Evolutionary conservation across 2,888 invertebrate species (phyloP).

Genomic region (Pyralis farinalis): DNA sequence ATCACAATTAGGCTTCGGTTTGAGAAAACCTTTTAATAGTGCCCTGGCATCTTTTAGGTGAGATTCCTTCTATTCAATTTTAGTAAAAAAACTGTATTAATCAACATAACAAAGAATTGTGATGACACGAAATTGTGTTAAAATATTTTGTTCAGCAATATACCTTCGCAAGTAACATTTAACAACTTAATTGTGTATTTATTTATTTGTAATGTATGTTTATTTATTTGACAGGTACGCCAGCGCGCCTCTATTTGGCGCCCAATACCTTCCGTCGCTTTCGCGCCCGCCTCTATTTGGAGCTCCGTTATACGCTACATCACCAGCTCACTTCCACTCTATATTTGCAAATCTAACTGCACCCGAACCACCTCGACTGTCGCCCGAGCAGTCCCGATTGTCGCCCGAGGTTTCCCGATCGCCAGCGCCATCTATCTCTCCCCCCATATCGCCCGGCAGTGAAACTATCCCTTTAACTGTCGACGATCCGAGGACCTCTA

Average conservation of each 20-base stretch:
- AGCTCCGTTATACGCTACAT: slow-evolving; percentile 66
- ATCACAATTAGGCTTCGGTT: slow-evolving; percentile 86
- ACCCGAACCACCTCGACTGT: slow-evolving; percentile 60
- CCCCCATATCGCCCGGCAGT: slow-evolving; percentile 75
- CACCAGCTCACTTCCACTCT: slow-evolving; percentile 89
- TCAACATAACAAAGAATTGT: no score
- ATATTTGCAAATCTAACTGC: slow-evolving; percentile 90
- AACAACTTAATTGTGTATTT: no score
- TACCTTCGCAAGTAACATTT: no score
- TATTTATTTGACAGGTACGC: slow-evolving; percentile 67
- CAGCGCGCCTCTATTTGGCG: slow-evolving; percentile 60
- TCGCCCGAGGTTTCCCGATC: slow-evolving; percentile 35
- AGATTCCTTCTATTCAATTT: slow-evolving; percentile 11
- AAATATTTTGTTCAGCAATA: no score
- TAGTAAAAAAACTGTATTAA: no score
- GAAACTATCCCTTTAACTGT: slow-evolving; percentile 71
- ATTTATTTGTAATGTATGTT: no score
- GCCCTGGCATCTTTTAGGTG: slow-evolving; percentile 87
- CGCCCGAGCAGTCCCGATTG: slow-evolving; percentile 50
- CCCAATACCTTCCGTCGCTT: slow-evolving; percentile 63
- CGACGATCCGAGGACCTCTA: slow-evolving; percentile 89
- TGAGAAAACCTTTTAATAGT: slow-evolving; percentile 87
- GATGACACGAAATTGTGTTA: no score
- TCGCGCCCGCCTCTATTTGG: slow-evolving; percentile 64
- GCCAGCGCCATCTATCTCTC: slow-evolving; percentile 65